Evolutionary conservation across 2,797 vertebrate species (phyloP).

Genomic region (Zalophus californianus): DNA sequence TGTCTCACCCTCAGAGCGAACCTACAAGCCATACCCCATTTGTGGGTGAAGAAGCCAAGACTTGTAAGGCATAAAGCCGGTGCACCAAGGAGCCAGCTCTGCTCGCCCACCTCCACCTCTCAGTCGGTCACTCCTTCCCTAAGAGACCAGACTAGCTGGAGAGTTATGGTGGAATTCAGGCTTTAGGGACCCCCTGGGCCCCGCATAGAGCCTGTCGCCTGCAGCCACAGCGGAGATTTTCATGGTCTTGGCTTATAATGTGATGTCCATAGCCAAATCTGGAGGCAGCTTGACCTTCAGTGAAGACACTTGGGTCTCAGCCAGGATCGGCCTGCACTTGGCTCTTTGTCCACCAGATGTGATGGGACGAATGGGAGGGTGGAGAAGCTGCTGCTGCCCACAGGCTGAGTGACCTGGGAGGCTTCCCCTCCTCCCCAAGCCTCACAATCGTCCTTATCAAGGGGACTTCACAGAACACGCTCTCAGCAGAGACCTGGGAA

Average conservation of each 20-base stretch:
- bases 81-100: not conserved
- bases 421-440: not conserved
- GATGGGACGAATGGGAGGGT: not conserved
- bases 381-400: not conserved
- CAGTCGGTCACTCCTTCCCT: no score
- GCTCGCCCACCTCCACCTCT: not conserved
- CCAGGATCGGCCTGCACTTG: not conserved
- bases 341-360: not conserved
- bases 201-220: not conserved
- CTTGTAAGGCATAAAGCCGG: not conserved
- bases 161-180: not conserved
- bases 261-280: rapidly evolving
- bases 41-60: not conserved
- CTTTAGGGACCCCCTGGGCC: rapidly evolving
- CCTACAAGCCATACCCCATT: not conserved
- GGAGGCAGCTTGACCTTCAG: rapidly evolving
- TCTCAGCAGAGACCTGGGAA: not conserved
- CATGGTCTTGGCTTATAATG: not conserved
- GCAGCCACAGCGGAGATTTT: not conserved
- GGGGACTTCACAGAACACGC: not conserved
- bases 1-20: not conserved
- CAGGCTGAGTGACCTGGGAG: not conserved
- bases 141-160: not conserved
- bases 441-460: rapidly evolving
- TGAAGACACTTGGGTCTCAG: not conserved